These are phyloP conservation scores for Lamprotornis superbus DNA, from an alignment of 2,113 vertebrate genomes.

Conservation along the genomic window DNA sequence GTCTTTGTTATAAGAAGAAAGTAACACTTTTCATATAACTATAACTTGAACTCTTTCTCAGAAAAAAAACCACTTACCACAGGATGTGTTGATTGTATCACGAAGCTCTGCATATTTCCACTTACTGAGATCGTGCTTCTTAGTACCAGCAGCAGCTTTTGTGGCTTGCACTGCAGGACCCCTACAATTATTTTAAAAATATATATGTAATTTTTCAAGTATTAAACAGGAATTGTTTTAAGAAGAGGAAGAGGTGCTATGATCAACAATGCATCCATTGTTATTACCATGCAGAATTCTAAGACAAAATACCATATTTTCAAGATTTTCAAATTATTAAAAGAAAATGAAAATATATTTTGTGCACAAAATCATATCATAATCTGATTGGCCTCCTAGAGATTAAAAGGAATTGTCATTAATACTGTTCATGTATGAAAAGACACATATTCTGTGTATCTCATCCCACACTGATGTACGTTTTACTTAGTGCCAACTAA, in stretches of 20 bases:
- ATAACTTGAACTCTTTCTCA: not conserved
- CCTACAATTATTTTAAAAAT: conserved; percentile 65
- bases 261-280: not conserved
- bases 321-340: not conserved
- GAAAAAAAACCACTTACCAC: conserved; percentile 73
- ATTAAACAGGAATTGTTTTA: not conserved
- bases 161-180: conserved; percentile 87
- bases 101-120: conserved; percentile 98
- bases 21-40: not conserved
- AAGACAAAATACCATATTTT: not conserved
- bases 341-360: not conserved
- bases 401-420: not conserved
- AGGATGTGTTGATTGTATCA: conserved; percentile 97
- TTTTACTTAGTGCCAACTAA: not conserved
- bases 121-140: conserved; percentile 95
- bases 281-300: not conserved
- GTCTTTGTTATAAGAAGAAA: not conserved
- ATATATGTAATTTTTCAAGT: not conserved
- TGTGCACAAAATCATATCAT: not conserved
- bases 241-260: not conserved
- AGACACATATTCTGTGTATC: not conserved
- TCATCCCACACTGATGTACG: not conserved
- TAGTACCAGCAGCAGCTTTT: conserved; percentile 84
- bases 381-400: not conserved
- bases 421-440: not conserved